These are phyloP conservation scores for Eurois occulta DNA, from an alignment of 2,888 invertebrate genomes.

Conservation along the genomic window DNA sequence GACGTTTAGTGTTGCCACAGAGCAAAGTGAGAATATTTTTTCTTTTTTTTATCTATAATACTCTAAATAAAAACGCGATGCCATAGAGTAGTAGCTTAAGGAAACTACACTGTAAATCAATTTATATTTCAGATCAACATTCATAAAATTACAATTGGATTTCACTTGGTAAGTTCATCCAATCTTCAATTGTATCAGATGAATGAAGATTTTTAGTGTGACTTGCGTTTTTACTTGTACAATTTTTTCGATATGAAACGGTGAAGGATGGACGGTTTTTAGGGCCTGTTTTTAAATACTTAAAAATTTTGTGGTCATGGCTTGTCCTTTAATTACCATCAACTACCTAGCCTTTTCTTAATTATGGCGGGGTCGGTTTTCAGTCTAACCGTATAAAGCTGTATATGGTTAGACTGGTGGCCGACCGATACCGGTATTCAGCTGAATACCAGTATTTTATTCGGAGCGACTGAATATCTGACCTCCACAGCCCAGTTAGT, in stretches of 20 bases:
- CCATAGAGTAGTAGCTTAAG: no score
- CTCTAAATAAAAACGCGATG: no score
- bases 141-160: no score
- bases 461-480: background rate
- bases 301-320: no score
- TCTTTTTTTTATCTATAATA: no score
- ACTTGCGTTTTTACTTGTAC: background rate
- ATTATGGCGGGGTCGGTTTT: background rate
- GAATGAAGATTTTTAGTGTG: background rate
- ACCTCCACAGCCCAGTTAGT: no score
- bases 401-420: background rate
- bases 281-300: background rate
- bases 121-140: no score
- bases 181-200: background rate
- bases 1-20: no score
- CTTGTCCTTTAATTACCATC: background rate
- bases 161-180: no score
- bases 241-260: background rate
- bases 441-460: background rate
- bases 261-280: background rate
- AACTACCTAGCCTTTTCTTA: background rate
- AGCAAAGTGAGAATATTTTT: no score
- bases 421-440: background rate
- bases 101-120: no score
- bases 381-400: background rate